Base-by-base conservation (phyloP, 1,140 invertebrate genomes). In the Phthorimaea operculella region DNA sequence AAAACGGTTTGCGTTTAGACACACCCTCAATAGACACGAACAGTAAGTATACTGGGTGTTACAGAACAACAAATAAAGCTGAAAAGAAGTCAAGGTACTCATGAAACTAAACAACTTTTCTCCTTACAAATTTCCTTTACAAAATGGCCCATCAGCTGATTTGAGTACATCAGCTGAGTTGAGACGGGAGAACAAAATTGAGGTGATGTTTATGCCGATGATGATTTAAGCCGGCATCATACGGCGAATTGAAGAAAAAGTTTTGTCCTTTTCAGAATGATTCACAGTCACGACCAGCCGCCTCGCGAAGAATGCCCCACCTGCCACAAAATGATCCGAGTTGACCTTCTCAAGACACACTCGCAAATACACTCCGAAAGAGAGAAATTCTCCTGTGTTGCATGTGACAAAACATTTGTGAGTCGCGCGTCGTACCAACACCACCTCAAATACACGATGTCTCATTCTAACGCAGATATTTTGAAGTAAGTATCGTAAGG, bases 391-490 rank as follows among this genome's bases (percentile, higher is more conserved):
- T 21, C 57, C 4, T 76, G 72, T 34, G 48, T 36, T 1, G 54
- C 58, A 10, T 74, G 73, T 52, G 63, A 63, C 33, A 74, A 70
- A 33, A 51, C 44, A 0, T 78, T 76, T 39, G 65, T 68, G 0
- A 70, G 68, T n/a, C 51, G 58, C 33, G 73, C 72, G 0, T 72
- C 75, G 0, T 78, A 76, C 47, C 66, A 72, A 12, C 64, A 75
- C 14, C 75, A 78, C 44, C 18, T 78, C 2, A 72, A 70, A 51
- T 74, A 76, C 34, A 64, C 73, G 0, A 51, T 54, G 10, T 59
- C 59, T 21, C 75, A 78, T 42, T 67, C 75, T 0, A 47, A 34
- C 0, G 8, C 7, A 0, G 64, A 73, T 10, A 57, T 73, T 12
- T 51, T 63, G 17, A 74, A 72, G 74, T 76, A 15, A 67, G 70